Conservation (phyloP, 2,113 vertebrate genomes). For the Pseudorhombus dupliciocellatus region DNA sequence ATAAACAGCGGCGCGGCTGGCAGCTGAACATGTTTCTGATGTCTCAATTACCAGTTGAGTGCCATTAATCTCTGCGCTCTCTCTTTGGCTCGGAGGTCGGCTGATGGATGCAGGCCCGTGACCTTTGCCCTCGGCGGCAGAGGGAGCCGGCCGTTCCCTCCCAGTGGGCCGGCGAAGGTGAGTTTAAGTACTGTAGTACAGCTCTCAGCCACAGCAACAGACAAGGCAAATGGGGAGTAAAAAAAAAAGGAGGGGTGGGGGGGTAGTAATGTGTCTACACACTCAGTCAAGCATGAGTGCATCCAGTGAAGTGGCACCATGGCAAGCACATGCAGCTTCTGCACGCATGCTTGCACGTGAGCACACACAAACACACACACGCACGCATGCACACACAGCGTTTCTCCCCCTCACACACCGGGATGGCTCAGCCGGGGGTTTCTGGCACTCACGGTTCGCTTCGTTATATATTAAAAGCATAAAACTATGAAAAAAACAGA, state of each 20-base stretch:
- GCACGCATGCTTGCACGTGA: constrained; percentile 56
- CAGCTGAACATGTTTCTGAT: constrained; percentile 60
- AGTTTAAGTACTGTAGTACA: constrained; percentile 66
- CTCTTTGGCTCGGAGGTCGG: constrained; percentile 49
- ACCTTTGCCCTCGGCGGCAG: constrained; percentile 55
- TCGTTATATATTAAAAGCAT: constrained; percentile 62
- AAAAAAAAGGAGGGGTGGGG: background rate
- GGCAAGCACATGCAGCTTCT: constrained; percentile 67
- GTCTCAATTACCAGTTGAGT: constrained; percentile 70
- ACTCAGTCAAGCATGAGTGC: constrained; percentile 72
- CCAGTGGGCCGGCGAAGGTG: constrained; percentile 35
- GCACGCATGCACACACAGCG: constrained; percentile 15
- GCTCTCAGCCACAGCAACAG: constrained; percentile 58
- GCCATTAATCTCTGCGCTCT: constrained; percentile 67
- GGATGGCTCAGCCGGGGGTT: constrained; percentile 57
- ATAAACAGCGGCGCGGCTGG: constrained; percentile 50
- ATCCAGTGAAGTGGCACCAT: constrained; percentile 74
- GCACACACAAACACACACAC: constrained; percentile 31
- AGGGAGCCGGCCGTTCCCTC: constrained; percentile 24
- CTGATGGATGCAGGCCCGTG: constrained; percentile 53
- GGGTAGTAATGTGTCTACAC: constrained; percentile 60
- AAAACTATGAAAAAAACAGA: constrained; percentile 34
- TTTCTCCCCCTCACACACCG: constrained; percentile 58
- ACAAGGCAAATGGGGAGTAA: constrained; percentile 44
- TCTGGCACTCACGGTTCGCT: constrained; percentile 52